Percentiles rank a stretch among this genome's conserved stretches.
Evolutionary conservation across 2,113 vertebrate species (phyloP).

Genomic region (Ophiodon elongatus): DNA sequence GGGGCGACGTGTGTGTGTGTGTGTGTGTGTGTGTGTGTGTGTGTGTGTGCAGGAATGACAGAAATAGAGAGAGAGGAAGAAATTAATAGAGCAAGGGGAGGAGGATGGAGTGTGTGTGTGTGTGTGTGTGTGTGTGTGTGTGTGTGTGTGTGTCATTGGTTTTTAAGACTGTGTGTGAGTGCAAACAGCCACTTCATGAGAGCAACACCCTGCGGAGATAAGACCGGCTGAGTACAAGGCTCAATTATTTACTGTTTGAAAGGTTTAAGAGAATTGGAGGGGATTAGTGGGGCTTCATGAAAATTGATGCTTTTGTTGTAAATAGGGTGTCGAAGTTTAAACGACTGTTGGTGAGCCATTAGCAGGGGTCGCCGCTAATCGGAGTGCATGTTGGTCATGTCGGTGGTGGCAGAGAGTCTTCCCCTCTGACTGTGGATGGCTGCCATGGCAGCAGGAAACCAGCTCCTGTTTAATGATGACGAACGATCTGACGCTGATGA

Average conservation of each 20-base stretch:
- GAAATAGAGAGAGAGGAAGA: slow-evolving; percentile 27
- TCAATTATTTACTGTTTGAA: slow-evolving; percentile 75
- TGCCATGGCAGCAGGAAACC: slow-evolving; percentile 31
- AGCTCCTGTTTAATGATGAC: slow-evolving; percentile 51
- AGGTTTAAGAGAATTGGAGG: slow-evolving; percentile 54
- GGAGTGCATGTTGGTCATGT: slow-evolving; percentile 5
- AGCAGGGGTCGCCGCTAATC: slow-evolving; percentile 58
- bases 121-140: slow-evolving; percentile 1
- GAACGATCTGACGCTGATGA: neutral
- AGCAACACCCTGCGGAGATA: slow-evolving; percentile 73
- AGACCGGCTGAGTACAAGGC: slow-evolving; percentile 66
- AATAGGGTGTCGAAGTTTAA: slow-evolving; percentile 40
- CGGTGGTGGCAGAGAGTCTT: slow-evolving; percentile 14
- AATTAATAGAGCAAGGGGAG: slow-evolving; percentile 43
- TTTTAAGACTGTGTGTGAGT: slow-evolving; percentile 19
- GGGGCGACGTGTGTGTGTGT: slow-evolving; percentile 21
- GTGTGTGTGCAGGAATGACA: slow-evolving; percentile 39
- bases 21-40: slow-evolving; percentile 23
- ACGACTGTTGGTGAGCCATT: slow-evolving; percentile 33
- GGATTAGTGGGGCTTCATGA: slow-evolving; percentile 45
- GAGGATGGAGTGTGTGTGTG: neutral
- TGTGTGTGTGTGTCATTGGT: slow-evolving; percentile 13
- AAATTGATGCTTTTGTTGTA: slow-evolving; percentile 53
- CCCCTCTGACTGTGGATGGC: slow-evolving; percentile 4
- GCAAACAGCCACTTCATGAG: slow-evolving; percentile 58